Conservation (phyloP, 1,140 invertebrate genomes). For the Helicoverpa armigera region DNA sequence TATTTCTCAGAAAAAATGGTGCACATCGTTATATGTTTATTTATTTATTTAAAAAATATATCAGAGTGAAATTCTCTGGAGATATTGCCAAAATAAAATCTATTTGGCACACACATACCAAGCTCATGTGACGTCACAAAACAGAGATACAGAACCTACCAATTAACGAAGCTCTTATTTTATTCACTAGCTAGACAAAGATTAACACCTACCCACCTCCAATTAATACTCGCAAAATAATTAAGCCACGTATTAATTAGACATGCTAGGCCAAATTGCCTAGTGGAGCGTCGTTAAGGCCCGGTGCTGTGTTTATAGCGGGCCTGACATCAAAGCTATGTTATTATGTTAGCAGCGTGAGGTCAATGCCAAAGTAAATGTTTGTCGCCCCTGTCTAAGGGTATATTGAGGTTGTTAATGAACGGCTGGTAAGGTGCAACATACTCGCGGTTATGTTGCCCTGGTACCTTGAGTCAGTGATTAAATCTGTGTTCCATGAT, state of each 20-base stretch:
- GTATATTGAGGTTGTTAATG: conserved; percentile 42
- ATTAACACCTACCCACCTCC: neutral
- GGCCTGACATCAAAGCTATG: conserved; percentile 44
- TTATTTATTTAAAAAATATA: no score
- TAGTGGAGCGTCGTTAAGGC: conserved; percentile 34
- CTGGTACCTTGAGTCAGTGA: neutral
- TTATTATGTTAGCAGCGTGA: conserved; percentile 46
- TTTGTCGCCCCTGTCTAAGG: conserved; percentile 38
- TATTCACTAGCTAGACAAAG: neutral
- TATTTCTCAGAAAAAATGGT: no score
- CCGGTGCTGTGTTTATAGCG: neutral
- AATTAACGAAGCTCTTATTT: neutral
- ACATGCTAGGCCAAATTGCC: conserved; percentile 38
- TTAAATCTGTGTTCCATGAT: neutral
- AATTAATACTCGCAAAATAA: conserved; percentile 18
- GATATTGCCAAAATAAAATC: no score
- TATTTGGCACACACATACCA: neutral
- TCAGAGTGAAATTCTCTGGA: no score
- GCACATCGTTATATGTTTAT: no score
- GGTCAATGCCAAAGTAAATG: conserved; percentile 47
- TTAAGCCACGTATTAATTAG: conserved; percentile 46
- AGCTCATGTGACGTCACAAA: neutral
- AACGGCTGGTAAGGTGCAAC: conserved; percentile 30
- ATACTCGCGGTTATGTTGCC: neutral
- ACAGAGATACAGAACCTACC: neutral